Percentiles rank a stretch among this genome's conserved stretches.
Evolutionary conservation across 2,797 vertebrate genomes (phyloP).

Genomic region (Amblyraja radiata): DNA sequence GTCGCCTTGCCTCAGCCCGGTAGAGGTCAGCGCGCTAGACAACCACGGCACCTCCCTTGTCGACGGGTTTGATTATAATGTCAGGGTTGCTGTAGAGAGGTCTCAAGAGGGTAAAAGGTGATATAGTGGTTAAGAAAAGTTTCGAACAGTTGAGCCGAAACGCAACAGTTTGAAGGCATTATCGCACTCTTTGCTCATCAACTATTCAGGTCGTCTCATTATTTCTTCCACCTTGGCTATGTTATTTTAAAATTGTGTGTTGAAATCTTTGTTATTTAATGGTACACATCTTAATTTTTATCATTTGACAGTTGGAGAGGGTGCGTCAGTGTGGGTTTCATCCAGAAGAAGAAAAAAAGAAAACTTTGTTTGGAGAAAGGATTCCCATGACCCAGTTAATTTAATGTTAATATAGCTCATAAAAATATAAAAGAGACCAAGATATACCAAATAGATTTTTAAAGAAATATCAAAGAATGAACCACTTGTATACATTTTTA

Average conservation of each 20-base stretch:
- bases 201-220: neutral
- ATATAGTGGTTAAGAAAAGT: neutral
- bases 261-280: neutral
- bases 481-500: neutral
- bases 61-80: too few species aligned
- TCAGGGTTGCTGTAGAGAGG: neutral
- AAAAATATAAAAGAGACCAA: neutral
- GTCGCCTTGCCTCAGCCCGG: too few species aligned
- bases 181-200: too few species aligned
- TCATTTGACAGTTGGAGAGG: neutral
- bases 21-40: too few species aligned
- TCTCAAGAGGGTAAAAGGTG: neutral
- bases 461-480: neutral
- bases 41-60: too few species aligned
- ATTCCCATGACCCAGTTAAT: neutral
- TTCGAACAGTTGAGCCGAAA: neutral
- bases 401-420: neutral
- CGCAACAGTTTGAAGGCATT: neutral
- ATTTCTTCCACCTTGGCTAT: neutral
- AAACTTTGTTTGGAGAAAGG: neutral
- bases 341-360: neutral
- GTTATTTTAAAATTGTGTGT: neutral
- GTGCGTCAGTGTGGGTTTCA: neutral
- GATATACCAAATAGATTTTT: neutral
- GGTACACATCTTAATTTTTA: neutral